These are phyloP conservation scores for Ostrea denselamellosa DNA, from an alignment of 1,140 invertebrate genomes.

Conservation along the genomic window DNA sequence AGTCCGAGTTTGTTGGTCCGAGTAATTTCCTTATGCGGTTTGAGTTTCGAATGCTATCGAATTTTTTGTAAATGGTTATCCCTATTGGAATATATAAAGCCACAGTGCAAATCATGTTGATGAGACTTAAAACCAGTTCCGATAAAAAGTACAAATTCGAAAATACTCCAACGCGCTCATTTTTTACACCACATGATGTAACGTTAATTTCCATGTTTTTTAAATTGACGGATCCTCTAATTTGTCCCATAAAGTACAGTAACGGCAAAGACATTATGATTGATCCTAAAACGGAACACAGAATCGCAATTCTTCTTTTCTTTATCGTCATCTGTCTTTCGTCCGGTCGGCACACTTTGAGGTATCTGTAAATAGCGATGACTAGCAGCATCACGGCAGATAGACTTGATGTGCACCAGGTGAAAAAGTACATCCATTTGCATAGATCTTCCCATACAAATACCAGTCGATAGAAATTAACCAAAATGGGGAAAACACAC, in stretches of 20 bases:
- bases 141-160: slow-evolving; percentile 5
- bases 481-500: slow-evolving; percentile 42
- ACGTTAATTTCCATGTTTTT: background rate
- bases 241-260: background rate
- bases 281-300: background rate
- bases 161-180: background rate
- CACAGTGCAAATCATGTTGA: slow-evolving; percentile 13
- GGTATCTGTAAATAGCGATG: slow-evolving; percentile 50
- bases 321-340: background rate
- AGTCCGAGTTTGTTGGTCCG: slow-evolving; percentile 5
- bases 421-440: slow-evolving; percentile 50
- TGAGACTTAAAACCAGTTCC: background rate
- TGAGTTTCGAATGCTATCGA: slow-evolving; percentile 26
- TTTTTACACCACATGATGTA: background rate
- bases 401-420: slow-evolving; percentile 39
- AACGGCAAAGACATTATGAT: background rate
- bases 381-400: slow-evolving; percentile 49
- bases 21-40: slow-evolving; percentile 12
- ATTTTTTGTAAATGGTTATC: background rate
- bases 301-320: background rate
- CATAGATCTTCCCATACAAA: slow-evolving; percentile 45
- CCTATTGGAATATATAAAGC: slow-evolving; percentile 38
- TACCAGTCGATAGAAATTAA: slow-evolving; percentile 43
- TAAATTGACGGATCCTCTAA: background rate
- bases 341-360: slow-evolving; percentile 54